Percentiles rank a stretch among this genome's conserved stretches.
These are phyloP conservation scores for Polietes domitor DNA, from an alignment of 2,888 invertebrate species.

Conservation along the genomic window DNA sequence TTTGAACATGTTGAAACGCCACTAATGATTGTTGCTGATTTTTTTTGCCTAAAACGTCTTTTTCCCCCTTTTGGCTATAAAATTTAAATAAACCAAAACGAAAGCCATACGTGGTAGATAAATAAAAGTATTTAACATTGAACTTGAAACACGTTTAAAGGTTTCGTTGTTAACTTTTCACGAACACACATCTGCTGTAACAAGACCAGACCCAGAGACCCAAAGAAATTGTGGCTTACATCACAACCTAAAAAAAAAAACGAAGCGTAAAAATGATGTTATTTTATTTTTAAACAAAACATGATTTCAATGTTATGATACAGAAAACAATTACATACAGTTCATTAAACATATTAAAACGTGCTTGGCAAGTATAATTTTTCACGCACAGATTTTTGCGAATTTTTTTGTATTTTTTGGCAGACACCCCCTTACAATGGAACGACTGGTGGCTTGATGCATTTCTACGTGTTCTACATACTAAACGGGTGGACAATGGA, in stretches of 20 bases:
- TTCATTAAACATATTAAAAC: constrained; percentile 64
- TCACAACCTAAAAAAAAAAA: neutral
- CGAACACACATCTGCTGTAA: no score
- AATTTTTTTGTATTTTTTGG: constrained; percentile 50
- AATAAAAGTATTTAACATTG: neutral
- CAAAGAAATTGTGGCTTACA: neutral
- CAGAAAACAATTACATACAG: constrained; percentile 59
- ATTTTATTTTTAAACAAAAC: neutral
- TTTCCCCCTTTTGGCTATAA: neutral
- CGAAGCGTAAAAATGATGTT: neutral
- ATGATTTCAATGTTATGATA: constrained; percentile 49
- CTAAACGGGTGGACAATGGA: neutral
- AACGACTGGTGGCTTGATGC: constrained; percentile 42
- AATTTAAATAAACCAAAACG: constrained; percentile 2
- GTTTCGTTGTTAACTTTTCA: neutral
- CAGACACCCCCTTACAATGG: constrained; percentile 53
- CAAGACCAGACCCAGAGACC: neutral
- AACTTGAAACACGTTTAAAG: constrained; percentile 2
- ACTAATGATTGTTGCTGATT: neutral
- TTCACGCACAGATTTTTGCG: neutral
- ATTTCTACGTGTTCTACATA: constrained; percentile 53
- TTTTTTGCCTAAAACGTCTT: neutral
- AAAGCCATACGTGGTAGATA: neutral
- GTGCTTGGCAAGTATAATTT: constrained; percentile 41
- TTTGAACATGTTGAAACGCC: neutral